Evolutionary conservation across 2,888 invertebrate genomes (phyloP).

Genomic region (Therioaphis trifolii): DNA sequence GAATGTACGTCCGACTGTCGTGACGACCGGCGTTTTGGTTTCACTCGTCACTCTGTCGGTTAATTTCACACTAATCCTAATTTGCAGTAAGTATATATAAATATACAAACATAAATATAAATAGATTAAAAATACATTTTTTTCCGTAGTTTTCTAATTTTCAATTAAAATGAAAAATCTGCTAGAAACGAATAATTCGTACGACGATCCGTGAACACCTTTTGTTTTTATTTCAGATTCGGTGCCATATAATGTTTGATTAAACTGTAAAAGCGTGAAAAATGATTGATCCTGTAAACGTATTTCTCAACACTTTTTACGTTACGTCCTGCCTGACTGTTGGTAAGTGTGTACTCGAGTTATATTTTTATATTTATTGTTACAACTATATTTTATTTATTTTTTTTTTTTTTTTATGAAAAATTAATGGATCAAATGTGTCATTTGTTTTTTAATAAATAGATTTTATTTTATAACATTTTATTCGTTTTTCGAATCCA

Average conservation of each 20-base stretch:
- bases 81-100: too few relatives aligned
- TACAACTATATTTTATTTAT: background rate
- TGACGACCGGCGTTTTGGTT: too few relatives aligned
- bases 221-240: background rate
- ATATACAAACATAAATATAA: too few relatives aligned
- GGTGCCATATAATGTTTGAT: background rate
- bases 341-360: slow-evolving; percentile 19
- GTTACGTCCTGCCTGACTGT: background rate
- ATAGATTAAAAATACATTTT: too few relatives aligned
- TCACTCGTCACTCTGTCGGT: too few relatives aligned
- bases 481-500: background rate
- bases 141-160: too few relatives aligned
- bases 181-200: background rate
- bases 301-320: slow-evolving; percentile 4
- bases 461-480: background rate
- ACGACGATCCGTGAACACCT: too few relatives aligned
- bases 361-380: background rate
- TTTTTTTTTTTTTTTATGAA: background rate
- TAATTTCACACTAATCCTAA: too few relatives aligned
- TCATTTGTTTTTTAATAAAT: background rate
- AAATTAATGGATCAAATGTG: background rate
- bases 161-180: too few relatives aligned
- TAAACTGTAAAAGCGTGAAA: background rate
- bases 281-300: slow-evolving; percentile 14
- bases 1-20: too few relatives aligned